Percentiles rank a stretch among this genome's conserved stretches.
These are phyloP conservation scores for Microcebus murinus DNA, from an alignment of 2,113 vertebrate genomes.

Conservation along the genomic window DNA sequence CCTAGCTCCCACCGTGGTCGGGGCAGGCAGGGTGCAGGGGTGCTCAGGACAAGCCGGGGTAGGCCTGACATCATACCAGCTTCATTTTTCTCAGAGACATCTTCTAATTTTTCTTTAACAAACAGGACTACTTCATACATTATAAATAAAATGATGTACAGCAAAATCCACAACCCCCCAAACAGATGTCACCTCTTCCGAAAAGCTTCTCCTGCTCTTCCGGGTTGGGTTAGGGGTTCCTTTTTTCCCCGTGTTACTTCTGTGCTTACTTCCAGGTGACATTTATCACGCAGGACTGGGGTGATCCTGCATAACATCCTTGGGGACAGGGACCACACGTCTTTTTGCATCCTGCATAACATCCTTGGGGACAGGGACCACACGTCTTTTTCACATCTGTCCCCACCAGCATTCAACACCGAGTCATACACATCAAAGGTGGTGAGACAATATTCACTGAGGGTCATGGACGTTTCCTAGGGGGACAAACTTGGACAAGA, in stretches of 20 bases:
- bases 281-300: background rate
- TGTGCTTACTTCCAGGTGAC: background rate
- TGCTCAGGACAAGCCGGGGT: background rate
- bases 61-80: accelerated
- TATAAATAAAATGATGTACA: background rate
- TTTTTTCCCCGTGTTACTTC: accelerated
- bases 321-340: background rate
- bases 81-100: background rate
- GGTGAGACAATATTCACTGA: background rate
- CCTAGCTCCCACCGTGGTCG: accelerated
- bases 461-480: background rate
- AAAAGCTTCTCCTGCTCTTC: background rate
- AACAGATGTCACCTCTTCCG: background rate
- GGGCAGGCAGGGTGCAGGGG: accelerated
- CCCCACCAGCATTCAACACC: background rate
- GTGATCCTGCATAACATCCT: background rate
- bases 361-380: background rate
- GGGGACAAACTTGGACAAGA: background rate
- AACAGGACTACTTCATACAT: too few species aligned
- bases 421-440: accelerated
- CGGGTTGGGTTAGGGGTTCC: background rate
- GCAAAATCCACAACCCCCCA: background rate
- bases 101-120: background rate
- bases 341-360: background rate
- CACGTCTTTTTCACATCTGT: background rate